Percentiles rank a stretch among this genome's conserved stretches.
Evolutionary conservation across 2,888 invertebrate genomes (phyloP).

Genomic region (Monochamus alternatus): DNA sequence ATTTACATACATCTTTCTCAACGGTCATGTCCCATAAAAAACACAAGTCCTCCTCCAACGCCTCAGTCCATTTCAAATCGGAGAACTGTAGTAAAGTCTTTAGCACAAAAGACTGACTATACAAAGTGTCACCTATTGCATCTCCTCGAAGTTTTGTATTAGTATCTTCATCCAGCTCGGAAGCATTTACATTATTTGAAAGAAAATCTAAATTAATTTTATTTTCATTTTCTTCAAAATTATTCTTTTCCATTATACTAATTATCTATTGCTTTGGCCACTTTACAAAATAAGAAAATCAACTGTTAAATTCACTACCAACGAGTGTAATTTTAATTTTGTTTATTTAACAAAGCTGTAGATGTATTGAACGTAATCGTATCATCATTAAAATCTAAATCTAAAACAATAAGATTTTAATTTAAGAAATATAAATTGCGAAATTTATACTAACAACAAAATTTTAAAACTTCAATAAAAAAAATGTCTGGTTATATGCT

Average conservation of each 20-base stretch:
- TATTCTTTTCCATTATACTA: not conserved
- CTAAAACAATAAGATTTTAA: no score
- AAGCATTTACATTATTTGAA: constrained; percentile 51
- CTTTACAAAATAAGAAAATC: no score
- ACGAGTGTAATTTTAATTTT: no score
- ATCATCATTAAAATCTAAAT: no score
- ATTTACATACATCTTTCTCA: constrained; percentile 82
- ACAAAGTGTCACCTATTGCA: constrained; percentile 85
- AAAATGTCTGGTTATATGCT: no score
- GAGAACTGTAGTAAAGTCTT: constrained; percentile 79
- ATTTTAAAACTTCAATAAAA: no score
- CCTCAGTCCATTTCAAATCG: constrained; percentile 75
- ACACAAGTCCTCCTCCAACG: constrained; percentile 83
- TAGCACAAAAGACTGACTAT: constrained; percentile 84
- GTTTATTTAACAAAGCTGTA: no score
- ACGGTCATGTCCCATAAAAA: constrained; percentile 90
- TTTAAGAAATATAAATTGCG: no score
- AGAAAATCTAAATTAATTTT: not conserved
- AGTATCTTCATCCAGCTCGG: constrained; percentile 67
- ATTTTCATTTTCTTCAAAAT: not conserved
- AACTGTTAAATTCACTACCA: no score
- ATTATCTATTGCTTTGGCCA: no score
- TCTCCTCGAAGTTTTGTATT: constrained; percentile 79
- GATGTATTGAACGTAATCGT: no score
- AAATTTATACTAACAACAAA: no score